phyloP scores from a whole-genome alignment of 2,113 vertebrate species.

The Pseudorectes ferrugineus region DNA sequence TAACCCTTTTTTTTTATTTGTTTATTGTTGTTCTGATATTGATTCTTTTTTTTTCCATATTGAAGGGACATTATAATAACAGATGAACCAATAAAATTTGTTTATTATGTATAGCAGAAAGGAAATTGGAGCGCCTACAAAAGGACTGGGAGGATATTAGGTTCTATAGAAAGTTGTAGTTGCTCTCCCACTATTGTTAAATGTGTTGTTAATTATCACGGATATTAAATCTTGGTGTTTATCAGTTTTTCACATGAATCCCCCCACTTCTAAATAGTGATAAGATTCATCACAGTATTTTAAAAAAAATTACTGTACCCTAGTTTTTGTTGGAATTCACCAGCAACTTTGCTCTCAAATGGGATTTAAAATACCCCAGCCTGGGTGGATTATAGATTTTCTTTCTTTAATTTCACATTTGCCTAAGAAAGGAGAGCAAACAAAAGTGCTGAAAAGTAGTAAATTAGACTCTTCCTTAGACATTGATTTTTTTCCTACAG shows the following conservation, averaged over 20 bases:
- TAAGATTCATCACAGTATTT: slow-evolving; percentile 13
- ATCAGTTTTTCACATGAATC: neutral
- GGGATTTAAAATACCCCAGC: neutral
- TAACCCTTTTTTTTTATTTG: too few relatives aligned
- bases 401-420: neutral
- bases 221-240: slow-evolving; percentile 38
- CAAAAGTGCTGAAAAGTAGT: neutral
- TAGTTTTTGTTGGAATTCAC: slow-evolving; percentile 14
- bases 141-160: neutral
- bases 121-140: neutral
- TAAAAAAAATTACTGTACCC: neutral
- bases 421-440: neutral
- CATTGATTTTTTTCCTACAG: neutral
- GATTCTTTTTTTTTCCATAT: neutral
- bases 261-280: neutral
- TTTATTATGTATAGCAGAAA: neutral
- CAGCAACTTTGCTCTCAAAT: slow-evolving; percentile 3
- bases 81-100: neutral
- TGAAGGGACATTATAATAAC: neutral
- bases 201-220: neutral
- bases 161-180: neutral
- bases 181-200: neutral
- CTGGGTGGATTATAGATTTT: neutral
- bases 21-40: neutral
- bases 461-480: neutral